Evolutionary conservation across 1,140 invertebrate species (phyloP).

Genomic region (Bicyclus anynana): DNA sequence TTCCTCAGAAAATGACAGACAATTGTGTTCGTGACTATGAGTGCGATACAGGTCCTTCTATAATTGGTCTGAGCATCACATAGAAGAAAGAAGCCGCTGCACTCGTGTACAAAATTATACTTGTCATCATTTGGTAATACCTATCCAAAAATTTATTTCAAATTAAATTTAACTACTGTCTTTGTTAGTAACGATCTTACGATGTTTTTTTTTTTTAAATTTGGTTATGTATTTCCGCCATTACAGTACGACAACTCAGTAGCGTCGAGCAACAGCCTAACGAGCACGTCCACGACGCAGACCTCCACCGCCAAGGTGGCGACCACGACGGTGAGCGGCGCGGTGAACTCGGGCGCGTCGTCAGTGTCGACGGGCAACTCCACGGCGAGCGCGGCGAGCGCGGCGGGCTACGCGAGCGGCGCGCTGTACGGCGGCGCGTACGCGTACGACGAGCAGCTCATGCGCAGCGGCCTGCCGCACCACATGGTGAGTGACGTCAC

Average conservation of each 20-base stretch:
- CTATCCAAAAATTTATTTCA: too few relatives aligned
- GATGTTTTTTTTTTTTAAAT: neutral
- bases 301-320: constrained; percentile 59
- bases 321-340: constrained; percentile 45
- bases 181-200: too few relatives aligned
- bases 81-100: too few relatives aligned
- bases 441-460: constrained; percentile 61
- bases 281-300: constrained; percentile 61
- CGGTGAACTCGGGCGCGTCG: constrained; percentile 24
- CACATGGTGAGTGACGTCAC: constrained; percentile 44
- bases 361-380: constrained; percentile 16
- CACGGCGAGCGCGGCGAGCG: constrained; percentile 21
- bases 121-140: too few relatives aligned
- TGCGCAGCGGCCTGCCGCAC: constrained; percentile 52
- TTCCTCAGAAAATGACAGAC: too few relatives aligned
- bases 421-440: constrained; percentile 60
- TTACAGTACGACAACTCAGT: constrained; percentile 64
- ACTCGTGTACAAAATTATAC: too few relatives aligned
- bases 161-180: too few relatives aligned
- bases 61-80: too few relatives aligned
- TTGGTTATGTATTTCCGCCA: constrained; percentile 11
- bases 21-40: too few relatives aligned
- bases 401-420: constrained; percentile 45
- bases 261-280: constrained; percentile 62
- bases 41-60: too few relatives aligned